Evolutionary conservation across 2,113 vertebrate genomes (phyloP).

Genomic region (Noctilio leporinus): DNA sequence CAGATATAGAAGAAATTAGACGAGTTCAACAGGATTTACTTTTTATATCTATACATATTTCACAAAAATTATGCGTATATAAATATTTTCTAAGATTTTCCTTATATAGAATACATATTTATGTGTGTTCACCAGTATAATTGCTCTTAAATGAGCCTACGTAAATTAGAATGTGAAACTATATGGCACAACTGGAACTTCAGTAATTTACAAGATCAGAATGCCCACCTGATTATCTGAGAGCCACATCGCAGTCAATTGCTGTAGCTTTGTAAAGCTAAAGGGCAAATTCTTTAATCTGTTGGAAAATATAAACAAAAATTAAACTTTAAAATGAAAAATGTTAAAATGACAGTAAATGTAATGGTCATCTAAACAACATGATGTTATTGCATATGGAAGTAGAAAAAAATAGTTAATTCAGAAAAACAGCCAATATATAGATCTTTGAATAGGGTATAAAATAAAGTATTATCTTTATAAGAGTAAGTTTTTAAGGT

Average conservation of each 20-base stretch:
- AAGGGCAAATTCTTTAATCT: constrained; percentile 96
- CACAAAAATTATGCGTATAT: background rate
- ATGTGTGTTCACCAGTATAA: background rate
- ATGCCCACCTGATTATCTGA: constrained; percentile 96
- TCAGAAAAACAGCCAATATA: background rate
- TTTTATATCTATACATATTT: background rate
- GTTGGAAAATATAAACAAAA: constrained; percentile 59
- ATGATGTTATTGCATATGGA: background rate
- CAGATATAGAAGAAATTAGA: background rate
- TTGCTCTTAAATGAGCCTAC: background rate
- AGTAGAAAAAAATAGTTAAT: background rate
- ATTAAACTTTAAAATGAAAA: constrained; percentile 49
- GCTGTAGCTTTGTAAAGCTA: constrained; percentile 94
- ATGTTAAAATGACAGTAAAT: constrained; percentile 3
- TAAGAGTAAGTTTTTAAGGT: background rate
- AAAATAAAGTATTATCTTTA: background rate
- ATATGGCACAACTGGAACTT: background rate
- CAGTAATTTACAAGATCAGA: constrained; percentile 31
- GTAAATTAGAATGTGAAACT: constrained; percentile 2
- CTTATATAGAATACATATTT: background rate
- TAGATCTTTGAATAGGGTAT: background rate
- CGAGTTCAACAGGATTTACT: background rate
- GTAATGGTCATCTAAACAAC: constrained; percentile 30
- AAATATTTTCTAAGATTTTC: background rate
- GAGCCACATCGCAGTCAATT: constrained; percentile 98